Base-by-base conservation (phyloP, 2,113 vertebrate species). In the Lagopus leucura region DNA sequence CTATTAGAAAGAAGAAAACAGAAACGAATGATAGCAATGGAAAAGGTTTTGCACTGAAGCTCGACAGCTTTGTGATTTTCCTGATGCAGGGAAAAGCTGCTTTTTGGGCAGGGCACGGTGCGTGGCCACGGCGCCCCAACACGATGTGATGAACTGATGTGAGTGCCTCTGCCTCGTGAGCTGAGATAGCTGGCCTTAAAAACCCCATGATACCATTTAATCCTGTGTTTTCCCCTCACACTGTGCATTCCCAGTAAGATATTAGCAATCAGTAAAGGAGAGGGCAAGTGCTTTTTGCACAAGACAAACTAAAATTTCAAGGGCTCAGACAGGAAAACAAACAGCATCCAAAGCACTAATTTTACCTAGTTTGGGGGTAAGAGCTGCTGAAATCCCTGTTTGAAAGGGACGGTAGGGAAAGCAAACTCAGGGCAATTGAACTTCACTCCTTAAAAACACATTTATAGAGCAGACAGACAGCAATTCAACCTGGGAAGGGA, bases 1-100 rank as follows among this genome's bases (percentile, higher is more conserved):
- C 67, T 30, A 3, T 40, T 28, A 13, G 8, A 52, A 14, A 78
- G 85, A 18, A 87, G 28, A 52, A 74, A 74, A 38, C 17, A 16
- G 5, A 11, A 25, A 75, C 69, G 88, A 69, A 4, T 57, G 58
- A 30, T 34, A 30, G 54, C 8, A 60, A 67, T 72, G 88, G 48
- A 60, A 38, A 52, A 83, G 83, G 47, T 47, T 83, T 94, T 55
- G 82, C 75, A n/a, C 5, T 48, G 82, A 69, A 90, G 94, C 82
- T 74, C 7, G 48, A 69, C 76, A 78, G 52, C 36, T 97, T 96
- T 96, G 94, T 97, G 96, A 97, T 96, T 95, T 94, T 95, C 95
- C 96, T 90, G 94, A 94, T 91, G 96, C 94, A 83, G 85, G 61
- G 78, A 34, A 47, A 69, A n/a, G 8, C 19, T 8, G 22, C 4